These are phyloP conservation scores for Osedax frankpressi DNA, from an alignment of 2,888 invertebrate species.

Conservation along the genomic window DNA sequence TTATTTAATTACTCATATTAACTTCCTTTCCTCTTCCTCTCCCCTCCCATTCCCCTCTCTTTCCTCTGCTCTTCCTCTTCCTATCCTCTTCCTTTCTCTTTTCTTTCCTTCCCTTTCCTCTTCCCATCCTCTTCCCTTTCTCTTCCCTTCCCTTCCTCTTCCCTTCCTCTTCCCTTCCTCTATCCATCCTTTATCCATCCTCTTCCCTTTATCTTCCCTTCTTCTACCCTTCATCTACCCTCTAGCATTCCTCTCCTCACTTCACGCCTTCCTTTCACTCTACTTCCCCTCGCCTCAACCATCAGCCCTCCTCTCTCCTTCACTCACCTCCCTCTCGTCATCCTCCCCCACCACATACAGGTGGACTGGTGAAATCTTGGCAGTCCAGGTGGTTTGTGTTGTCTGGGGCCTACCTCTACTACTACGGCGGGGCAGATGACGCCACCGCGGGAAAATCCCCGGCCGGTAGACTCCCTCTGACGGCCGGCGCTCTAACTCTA, in stretches of 20 bases:
- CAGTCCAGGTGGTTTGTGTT: neutral
- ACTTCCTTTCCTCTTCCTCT: too few relatives aligned
- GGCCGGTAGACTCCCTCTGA: neutral
- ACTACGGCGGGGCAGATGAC: neutral
- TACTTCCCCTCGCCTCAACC: neutral
- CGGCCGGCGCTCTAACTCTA: neutral
- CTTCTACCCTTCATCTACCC: neutral
- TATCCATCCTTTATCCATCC: too few relatives aligned
- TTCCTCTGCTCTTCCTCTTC: neutral
- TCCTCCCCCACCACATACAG: neutral
- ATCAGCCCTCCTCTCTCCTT: neutral
- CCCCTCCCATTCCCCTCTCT: neutral
- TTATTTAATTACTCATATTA: too few relatives aligned
- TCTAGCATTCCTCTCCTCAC: neutral
- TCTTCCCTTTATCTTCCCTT: too few relatives aligned
- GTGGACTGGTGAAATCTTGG: neutral
- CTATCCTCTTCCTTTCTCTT: neutral
- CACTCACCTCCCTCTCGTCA: neutral
- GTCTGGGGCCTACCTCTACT: neutral
- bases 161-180: neutral
- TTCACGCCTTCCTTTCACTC: neutral
- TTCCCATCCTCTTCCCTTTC: neutral
- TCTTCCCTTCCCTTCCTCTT: neutral
- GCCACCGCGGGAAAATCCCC: neutral
- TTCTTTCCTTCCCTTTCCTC: neutral